phyloP scores from a whole-genome alignment of 1,140 invertebrate species.

The Drosophila melanica region DNA sequence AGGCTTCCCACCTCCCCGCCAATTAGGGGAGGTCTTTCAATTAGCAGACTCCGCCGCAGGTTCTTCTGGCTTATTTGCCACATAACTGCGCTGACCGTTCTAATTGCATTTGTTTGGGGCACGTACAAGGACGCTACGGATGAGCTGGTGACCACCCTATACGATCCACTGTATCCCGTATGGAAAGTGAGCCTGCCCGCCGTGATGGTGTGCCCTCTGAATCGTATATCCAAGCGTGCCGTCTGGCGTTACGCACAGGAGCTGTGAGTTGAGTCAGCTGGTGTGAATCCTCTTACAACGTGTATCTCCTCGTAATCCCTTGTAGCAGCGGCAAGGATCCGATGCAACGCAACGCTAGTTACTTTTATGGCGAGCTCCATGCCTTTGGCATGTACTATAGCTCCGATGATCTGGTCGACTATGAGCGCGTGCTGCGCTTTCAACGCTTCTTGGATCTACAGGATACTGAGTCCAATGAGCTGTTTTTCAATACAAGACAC shows the following conservation, averaged over 20 bases:
- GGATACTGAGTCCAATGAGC: slow-evolving; percentile 57
- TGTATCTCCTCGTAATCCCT: not conserved
- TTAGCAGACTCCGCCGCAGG: slow-evolving; percentile 75
- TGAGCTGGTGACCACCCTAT: slow-evolving; percentile 85
- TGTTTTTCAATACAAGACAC: slow-evolving; percentile 67
- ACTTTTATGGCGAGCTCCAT: slow-evolving; percentile 58
- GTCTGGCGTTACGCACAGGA: slow-evolving; percentile 84
- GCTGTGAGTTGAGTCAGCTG: slow-evolving; percentile 77
- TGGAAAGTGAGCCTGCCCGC: slow-evolving; percentile 86
- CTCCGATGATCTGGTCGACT: slow-evolving; percentile 42
- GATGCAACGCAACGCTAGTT: slow-evolving; percentile 39
- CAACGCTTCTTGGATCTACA: slow-evolving; percentile 66
- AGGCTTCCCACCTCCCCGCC: not conserved
- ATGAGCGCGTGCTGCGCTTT: slow-evolving; percentile 55
- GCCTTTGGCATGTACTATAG: slow-evolving; percentile 57
- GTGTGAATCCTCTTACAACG: not conserved
- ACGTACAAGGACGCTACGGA: slow-evolving; percentile 84
- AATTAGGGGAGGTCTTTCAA: slow-evolving; percentile 52
- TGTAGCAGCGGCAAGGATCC: slow-evolving; percentile 67
- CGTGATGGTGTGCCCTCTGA: slow-evolving; percentile 86
- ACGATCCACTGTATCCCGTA: slow-evolving; percentile 85
- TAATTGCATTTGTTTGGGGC: slow-evolving; percentile 85
- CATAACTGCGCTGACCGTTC: slow-evolving; percentile 84
- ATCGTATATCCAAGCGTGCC: slow-evolving; percentile 85
- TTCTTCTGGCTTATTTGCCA: slow-evolving; percentile 85